Conservation (phyloP, 2,888 invertebrate species). For the Drosophila percnosoma region DNA sequence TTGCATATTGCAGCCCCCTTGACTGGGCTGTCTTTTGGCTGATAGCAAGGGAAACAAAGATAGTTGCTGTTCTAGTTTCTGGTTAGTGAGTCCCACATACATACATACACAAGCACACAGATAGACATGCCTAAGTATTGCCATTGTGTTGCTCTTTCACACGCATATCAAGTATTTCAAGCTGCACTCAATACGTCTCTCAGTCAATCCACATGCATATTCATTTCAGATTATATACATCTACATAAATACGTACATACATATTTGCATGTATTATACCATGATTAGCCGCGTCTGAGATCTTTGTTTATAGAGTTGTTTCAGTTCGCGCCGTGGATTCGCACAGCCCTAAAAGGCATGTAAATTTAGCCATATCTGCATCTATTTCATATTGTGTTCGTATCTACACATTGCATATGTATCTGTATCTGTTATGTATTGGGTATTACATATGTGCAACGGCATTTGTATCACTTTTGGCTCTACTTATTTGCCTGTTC, state of each 20-base stretch:
- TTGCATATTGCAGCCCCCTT: not conserved
- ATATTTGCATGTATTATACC: conserved; percentile 17
- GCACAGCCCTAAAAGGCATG: conserved; percentile 27
- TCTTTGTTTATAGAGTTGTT: conserved; percentile 47
- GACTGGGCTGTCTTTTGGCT: not conserved
- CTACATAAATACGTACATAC: not conserved
- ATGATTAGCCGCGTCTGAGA: conserved; percentile 31
- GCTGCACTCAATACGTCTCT: conserved; percentile 19
- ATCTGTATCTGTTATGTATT: conserved; percentile 13
- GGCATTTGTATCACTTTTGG: conserved; percentile 15
- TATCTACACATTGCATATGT: conserved; percentile 4
- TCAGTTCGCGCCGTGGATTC: conserved; percentile 41
- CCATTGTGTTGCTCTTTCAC: conserved; percentile 45
- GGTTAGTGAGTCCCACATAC: conserved; percentile 1
- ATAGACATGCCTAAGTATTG: conserved; percentile 2
- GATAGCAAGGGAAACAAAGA: conserved; percentile 10
- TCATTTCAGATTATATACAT: conserved; percentile 3
- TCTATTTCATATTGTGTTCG: conserved; percentile 8
- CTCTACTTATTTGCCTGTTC: conserved; percentile 28
- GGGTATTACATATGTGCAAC: conserved; percentile 6
- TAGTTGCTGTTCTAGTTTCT: conserved; percentile 33
- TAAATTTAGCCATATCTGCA: conserved; percentile 30
- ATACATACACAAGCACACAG: not conserved
- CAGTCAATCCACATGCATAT: conserved; percentile 17
- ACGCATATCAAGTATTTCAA: conserved; percentile 42